phyloP scores from a whole-genome alignment of 2,888 invertebrate genomes.

The Phyllotreta striolata region DNA sequence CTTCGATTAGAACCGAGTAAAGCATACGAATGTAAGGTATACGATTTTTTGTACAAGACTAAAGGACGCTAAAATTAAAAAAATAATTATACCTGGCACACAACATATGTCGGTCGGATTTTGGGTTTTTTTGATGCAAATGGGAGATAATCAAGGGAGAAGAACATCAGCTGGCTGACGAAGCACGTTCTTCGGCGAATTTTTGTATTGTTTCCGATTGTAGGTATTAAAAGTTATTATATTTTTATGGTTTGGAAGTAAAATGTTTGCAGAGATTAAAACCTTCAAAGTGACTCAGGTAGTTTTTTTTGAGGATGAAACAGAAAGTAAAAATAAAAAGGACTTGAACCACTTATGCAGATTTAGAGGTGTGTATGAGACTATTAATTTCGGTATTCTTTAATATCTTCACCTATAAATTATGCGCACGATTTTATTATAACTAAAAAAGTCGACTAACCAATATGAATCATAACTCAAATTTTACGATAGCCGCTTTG shows the following conservation, averaged over 20 bases:
- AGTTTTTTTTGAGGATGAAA: too few species aligned
- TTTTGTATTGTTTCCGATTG: neutral
- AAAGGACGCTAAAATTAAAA: neutral
- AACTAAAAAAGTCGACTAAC: too few species aligned
- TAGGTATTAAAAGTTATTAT: neutral
- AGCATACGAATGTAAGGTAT: neutral
- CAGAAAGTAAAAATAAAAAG: too few species aligned
- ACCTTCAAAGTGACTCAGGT: too few species aligned
- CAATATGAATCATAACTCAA: neutral
- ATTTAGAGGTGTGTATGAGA: too few species aligned
- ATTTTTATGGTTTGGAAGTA: neutral
- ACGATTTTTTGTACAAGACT: neutral
- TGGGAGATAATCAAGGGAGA: conserved; percentile 1
- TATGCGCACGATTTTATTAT: too few species aligned
- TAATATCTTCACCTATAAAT: too few species aligned
- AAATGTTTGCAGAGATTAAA: conserved; percentile 3
- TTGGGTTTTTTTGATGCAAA: conserved; percentile 3
- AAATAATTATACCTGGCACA: neutral
- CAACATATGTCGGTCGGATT: neutral
- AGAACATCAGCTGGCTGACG: neutral
- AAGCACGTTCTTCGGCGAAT: neutral
- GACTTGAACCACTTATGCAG: too few species aligned
- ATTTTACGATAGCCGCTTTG: neutral
- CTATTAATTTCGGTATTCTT: too few species aligned
- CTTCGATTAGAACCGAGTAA: neutral